Conservation (phyloP, 2,888 invertebrate genomes). For the Leucophora obtusa region DNA sequence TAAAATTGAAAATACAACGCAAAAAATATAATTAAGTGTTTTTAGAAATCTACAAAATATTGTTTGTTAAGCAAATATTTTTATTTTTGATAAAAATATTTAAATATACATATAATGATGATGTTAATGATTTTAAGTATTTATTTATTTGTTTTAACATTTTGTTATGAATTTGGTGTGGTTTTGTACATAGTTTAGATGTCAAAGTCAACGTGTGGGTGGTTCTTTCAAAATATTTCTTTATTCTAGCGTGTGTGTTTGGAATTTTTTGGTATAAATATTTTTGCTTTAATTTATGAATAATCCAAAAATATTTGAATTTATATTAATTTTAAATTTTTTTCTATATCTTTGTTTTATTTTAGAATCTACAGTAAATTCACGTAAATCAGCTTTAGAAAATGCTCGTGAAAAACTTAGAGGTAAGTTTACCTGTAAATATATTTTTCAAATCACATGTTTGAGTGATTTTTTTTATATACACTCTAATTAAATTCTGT, state of each 20-base stretch:
- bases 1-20: not conserved
- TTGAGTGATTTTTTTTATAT: no score
- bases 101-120: not conserved
- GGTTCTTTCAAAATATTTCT: conserved; percentile 28
- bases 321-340: not conserved
- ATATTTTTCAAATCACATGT: not conserved
- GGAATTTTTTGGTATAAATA: not conserved
- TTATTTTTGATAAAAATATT: not conserved
- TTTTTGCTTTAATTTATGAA: conserved; percentile 4
- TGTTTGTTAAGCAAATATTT: not conserved
- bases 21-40: not conserved
- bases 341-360: conserved; percentile 31
- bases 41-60: not conserved
- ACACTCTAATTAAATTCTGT: no score
- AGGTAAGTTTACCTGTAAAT: conserved; percentile 66
- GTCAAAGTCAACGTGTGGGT: conserved; percentile 73
- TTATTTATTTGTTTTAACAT: no score
- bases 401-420: conserved; percentile 71
- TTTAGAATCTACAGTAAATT: conserved; percentile 73
- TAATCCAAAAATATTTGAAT: conserved; percentile 8
- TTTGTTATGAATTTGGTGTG: not conserved
- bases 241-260: not conserved
- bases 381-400: conserved; percentile 72
- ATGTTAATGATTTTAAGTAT: not conserved
- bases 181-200: conserved; percentile 54